phyloP scores from a whole-genome alignment of 2,888 invertebrate species.

The Lasioglossum morio region DNA sequence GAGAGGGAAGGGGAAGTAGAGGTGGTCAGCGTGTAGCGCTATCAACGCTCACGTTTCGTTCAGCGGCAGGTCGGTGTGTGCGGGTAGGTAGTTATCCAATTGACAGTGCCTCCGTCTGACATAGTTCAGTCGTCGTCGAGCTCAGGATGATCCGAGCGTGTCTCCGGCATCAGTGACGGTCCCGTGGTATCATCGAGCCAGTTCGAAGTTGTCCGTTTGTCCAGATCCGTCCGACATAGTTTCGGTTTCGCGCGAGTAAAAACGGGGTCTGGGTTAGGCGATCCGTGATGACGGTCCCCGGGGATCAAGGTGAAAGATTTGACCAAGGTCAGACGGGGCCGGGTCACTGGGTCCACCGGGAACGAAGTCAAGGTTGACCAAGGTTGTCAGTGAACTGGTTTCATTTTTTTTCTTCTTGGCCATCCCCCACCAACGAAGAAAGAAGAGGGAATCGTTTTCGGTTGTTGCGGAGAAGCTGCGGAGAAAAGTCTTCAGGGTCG shows the following conservation, averaged over 20 bases:
- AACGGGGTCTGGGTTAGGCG: not conserved
- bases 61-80: conserved; percentile 70
- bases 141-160: conserved; percentile 77
- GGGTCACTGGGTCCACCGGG: conserved; percentile 31
- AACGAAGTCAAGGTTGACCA: conserved; percentile 49
- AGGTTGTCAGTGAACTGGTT: conserved; percentile 56
- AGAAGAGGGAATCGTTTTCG: not conserved
- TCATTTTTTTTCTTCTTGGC: not conserved
- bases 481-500: not conserved
- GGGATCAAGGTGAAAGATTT: not conserved
- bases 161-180: conserved; percentile 55
- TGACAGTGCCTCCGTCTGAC: conserved; percentile 82
- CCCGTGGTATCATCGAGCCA: conserved; percentile 4
- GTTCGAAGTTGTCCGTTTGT: not conserved
- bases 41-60: conserved; percentile 51
- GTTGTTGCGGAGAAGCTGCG: not conserved
- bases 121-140: conserved; percentile 82
- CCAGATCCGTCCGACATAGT: not conserved
- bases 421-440: not conserved
- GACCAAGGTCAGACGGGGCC: conserved; percentile 5
- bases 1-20: not conserved
- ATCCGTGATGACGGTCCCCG: conserved; percentile 26
- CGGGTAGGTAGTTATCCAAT: conserved; percentile 82
- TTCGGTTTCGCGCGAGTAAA: not conserved
- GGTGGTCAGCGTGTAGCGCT: conserved; percentile 34